Conservation (phyloP, 2,113 vertebrate genomes). For the Sinocyclocheilus anophthalmus region DNA sequence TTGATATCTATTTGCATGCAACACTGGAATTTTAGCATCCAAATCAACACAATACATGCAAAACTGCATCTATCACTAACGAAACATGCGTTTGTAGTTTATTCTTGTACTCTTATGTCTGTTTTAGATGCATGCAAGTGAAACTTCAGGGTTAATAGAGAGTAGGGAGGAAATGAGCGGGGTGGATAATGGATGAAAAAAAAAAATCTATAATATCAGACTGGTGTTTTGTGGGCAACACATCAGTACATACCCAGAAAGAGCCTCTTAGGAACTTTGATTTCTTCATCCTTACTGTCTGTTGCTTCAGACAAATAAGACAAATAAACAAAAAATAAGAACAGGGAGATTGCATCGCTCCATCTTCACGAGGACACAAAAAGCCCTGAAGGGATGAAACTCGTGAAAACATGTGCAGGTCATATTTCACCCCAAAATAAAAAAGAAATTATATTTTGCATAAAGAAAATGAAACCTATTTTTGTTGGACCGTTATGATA, state of each 20-base stretch:
- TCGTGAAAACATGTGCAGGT: background rate
- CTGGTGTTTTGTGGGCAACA: slow-evolving; percentile 65
- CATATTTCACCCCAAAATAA: background rate
- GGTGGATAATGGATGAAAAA: slow-evolving; percentile 1
- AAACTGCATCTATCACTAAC: background rate
- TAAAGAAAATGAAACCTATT: background rate
- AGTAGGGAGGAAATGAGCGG: slow-evolving; percentile 25
- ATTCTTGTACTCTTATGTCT: background rate
- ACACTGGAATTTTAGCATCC: background rate
- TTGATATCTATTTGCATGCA: background rate
- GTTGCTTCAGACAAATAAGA: slow-evolving; percentile 78
- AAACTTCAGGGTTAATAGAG: background rate
- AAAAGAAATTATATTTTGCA: background rate
- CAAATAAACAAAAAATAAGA: slow-evolving; percentile 48
- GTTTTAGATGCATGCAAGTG: slow-evolving; percentile 1
- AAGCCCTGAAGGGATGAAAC: background rate
- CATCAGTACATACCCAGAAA: slow-evolving; percentile 92
- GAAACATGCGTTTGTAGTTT: background rate
- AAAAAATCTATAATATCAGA: background rate
- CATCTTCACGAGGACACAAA: slow-evolving; percentile 10
- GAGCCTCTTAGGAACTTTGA: slow-evolving; percentile 88
- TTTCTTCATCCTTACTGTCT: slow-evolving; percentile 96
- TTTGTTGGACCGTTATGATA: background rate
- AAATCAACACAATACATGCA: slow-evolving; percentile 14
- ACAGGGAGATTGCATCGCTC: slow-evolving; percentile 46